These are phyloP conservation scores for Nesidiocoris tenuis DNA, from an alignment of 2,888 invertebrate genomes.

Conservation along the genomic window DNA sequence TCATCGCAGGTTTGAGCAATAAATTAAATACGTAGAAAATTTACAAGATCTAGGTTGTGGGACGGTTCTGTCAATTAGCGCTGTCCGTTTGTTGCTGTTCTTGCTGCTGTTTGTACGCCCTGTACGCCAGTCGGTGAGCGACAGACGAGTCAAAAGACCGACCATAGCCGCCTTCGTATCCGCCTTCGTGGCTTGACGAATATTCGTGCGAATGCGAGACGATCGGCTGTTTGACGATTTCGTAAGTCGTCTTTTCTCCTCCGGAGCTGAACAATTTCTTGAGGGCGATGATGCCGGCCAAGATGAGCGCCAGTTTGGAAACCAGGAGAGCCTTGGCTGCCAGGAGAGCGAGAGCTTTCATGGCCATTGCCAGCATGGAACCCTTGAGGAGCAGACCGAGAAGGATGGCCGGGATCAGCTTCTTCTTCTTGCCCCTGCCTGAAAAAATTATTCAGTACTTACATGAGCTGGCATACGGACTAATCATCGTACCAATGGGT, in stretches of 20 bases:
- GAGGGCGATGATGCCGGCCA: slow-evolving; percentile 58
- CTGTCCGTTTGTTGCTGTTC: slow-evolving; percentile 11
- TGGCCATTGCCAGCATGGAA: slow-evolving; percentile 70
- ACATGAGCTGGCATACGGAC: too few relatives aligned
- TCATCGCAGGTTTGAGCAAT: slow-evolving; percentile 39
- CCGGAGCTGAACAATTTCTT: slow-evolving; percentile 62
- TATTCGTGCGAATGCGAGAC: slow-evolving; percentile 75
- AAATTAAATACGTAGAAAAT: slow-evolving; percentile 38
- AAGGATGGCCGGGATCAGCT: slow-evolving; percentile 66
- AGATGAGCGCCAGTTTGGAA: slow-evolving; percentile 53
- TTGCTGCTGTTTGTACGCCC: slow-evolving; percentile 43
- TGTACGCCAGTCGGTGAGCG: slow-evolving; percentile 48
- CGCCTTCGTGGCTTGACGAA: slow-evolving; percentile 61
- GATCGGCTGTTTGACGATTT: slow-evolving; percentile 83
- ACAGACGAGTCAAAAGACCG: slow-evolving; percentile 43
- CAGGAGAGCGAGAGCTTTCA: slow-evolving; percentile 67
- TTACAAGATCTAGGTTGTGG: slow-evolving; percentile 27
- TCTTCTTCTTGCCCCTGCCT: slow-evolving; percentile 65
- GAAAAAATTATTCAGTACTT: too few relatives aligned
- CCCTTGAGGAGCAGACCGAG: slow-evolving; percentile 68
- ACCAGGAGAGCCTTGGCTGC: slow-evolving; percentile 54
- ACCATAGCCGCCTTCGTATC: slow-evolving; percentile 61
- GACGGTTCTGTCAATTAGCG: slow-evolving; percentile 8
- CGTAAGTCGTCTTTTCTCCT: slow-evolving; percentile 73
- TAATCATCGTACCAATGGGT: too few relatives aligned